Evolutionary conservation across 2,113 vertebrate species (phyloP).

Genomic region (Romanogobio albipinnatus): DNA sequence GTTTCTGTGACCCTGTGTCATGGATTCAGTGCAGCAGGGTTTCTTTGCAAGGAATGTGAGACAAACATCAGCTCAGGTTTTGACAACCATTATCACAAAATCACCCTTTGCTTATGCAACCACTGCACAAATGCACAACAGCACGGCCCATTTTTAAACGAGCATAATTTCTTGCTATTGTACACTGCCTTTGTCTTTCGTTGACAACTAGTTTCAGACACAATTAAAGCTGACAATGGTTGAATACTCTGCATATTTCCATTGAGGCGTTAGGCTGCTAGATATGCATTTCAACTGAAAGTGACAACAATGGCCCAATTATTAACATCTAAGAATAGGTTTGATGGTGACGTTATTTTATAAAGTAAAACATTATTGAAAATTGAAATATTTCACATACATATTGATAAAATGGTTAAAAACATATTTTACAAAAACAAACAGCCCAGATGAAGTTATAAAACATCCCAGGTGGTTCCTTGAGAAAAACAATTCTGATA

Average conservation of each 20-base stretch:
- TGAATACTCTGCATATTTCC: constrained; percentile 11
- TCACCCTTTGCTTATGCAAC: constrained; percentile 44
- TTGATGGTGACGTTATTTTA: neutral
- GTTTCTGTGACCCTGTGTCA: neutral
- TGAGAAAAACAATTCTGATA: neutral
- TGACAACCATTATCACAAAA: constrained; percentile 37
- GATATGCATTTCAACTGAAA: neutral
- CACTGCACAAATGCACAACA: constrained; percentile 6
- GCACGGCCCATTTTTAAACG: constrained; percentile 9
- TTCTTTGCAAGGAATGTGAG: neutral
- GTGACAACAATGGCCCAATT: neutral
- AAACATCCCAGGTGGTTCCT: neutral
- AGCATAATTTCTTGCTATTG: constrained; percentile 17
- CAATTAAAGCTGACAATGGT: constrained; percentile 13
- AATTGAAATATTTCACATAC: neutral
- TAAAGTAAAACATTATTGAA: neutral
- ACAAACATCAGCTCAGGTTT: constrained; percentile 9
- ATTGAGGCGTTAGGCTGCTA: neutral
- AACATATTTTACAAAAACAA: neutral
- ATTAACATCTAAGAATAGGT: neutral
- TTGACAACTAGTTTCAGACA: neutral
- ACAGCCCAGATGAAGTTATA: neutral
- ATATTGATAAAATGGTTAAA: neutral
- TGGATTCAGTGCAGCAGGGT: neutral
- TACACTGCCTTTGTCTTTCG: constrained; percentile 1